Conservation (phyloP, 2,113 vertebrate species). For the Acrocephalus kingi region DNA sequence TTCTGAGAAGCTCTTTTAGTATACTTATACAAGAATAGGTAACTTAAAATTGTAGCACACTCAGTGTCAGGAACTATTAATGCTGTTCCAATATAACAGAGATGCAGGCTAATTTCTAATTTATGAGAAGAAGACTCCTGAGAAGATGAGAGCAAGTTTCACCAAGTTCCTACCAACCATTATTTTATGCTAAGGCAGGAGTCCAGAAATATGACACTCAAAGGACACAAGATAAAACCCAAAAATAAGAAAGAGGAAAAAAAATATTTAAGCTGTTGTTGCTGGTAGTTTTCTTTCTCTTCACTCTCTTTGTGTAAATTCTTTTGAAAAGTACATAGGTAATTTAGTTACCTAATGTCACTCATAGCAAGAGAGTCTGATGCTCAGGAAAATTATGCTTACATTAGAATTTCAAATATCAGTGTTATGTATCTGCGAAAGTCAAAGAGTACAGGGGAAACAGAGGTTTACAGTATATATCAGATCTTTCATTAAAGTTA, state of each 20-base stretch:
- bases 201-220: neutral
- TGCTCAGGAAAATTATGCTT: neutral
- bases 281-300: neutral
- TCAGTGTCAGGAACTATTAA: neutral
- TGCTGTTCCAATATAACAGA: neutral
- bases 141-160: neutral
- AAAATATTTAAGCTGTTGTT: neutral
- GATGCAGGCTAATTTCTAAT: neutral
- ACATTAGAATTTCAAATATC: neutral
- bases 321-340: neutral
- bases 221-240: neutral
- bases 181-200: neutral
- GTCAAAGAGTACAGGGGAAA: neutral
- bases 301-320: neutral
- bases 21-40: neutral
- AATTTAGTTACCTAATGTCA: neutral
- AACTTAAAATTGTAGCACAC: neutral
- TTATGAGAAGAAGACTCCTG: neutral
- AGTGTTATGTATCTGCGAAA: neutral
- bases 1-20: neutral
- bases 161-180: neutral
- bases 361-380: neutral
- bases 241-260: neutral
- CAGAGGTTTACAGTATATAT: neutral
- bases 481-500: neutral